Base-by-base conservation (phyloP, 2,888 invertebrate species). In the Pollenia angustigena region DNA sequence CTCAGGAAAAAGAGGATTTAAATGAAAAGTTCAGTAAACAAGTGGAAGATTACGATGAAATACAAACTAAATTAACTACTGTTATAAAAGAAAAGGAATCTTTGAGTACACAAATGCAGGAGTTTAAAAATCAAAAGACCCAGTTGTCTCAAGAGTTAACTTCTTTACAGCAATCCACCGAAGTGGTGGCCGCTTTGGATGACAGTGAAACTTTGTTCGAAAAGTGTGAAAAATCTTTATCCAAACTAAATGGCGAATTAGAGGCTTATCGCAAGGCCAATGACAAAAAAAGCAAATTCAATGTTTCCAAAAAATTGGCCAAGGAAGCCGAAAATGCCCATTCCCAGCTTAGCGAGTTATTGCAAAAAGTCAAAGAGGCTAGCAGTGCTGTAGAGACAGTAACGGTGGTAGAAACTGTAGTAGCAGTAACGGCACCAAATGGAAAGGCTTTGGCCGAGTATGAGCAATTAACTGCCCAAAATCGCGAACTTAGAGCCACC, bases 1-100 rank as follows among this genome's bases (percentile, higher is more conserved):
- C 93, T 81, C 93, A 93, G 32, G 94, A 95, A 89, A 95, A 95
- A 88, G 93, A 92, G 83, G 90, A 91, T 75, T 90, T 95, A 48
- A 87, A 90, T 54, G 81, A 87, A 0, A 85, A 89, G 44, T 81
- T 91, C 1, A 88, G 94, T 90, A 58, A 93, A 89, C 76, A 84
- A 54, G 14, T 11, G 0, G 72, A 78, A 42, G 56, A 80, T 93
- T 92, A 89, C 93, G 62, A 84, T 6, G 62, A 81, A 4, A 50
- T 87, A 18, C 44, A 80, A 48, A 94, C 88, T 91, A 94, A 88
- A 89, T 93, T 81, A 90, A 88, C 89, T 6, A 89, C 87, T 10
- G 74, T 95, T 46, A 94, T 93, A 58, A 94, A 94, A 85, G 94
- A 94, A 86, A 94, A 94, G 81, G 90, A 91, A 4, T 85, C 89